Conservation (phyloP, 2,797 vertebrate species). For the Cercopithecus diana region DNA sequence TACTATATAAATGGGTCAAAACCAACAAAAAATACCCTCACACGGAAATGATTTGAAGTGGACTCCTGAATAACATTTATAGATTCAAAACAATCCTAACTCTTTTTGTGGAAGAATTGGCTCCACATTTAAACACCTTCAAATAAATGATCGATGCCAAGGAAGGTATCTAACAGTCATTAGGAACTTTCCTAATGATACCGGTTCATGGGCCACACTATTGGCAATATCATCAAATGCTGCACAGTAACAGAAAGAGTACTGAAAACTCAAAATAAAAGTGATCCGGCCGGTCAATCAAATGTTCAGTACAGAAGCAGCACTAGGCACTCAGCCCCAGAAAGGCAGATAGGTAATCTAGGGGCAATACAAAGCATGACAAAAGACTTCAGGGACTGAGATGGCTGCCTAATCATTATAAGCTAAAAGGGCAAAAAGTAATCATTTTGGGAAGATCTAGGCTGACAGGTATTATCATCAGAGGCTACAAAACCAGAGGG, state of each 20-base stretch:
- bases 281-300: not conserved
- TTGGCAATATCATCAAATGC: not conserved
- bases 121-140: constrained; percentile 12
- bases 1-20: not conserved
- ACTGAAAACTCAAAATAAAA: not conserved
- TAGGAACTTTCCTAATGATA: not conserved
- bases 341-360: not conserved
- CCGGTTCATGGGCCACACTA: not conserved
- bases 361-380: not conserved
- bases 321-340: not conserved
- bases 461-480: not conserved
- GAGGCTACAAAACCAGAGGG: not conserved
- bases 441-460: not conserved
- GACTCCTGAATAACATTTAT: not conserved
- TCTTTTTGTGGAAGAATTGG: constrained; percentile 15
- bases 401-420: not conserved
- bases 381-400: not conserved
- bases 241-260: not conserved
- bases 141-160: not conserved
- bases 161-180: not conserved
- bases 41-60: not conserved
- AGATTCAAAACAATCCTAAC: constrained; percentile 5
- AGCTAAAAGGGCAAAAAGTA: not conserved
- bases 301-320: not conserved
- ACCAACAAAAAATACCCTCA: not conserved